Conservation (phyloP, 1,140 invertebrate species). For the Drosophila ficusphila region DNA sequence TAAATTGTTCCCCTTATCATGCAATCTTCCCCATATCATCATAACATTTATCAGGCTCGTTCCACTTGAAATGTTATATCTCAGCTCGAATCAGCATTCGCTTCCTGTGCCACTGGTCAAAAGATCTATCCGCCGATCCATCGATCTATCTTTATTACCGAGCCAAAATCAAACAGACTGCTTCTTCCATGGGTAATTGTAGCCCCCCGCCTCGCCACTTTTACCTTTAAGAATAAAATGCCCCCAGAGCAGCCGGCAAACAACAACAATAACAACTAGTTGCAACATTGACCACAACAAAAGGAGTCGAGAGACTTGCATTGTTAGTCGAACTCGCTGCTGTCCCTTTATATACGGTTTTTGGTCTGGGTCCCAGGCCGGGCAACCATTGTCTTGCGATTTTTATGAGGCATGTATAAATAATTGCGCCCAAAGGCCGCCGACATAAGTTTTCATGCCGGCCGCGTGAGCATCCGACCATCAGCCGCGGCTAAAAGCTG, state of each 20-base stretch:
- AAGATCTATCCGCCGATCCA: constrained; percentile 17
- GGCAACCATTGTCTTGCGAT: constrained; percentile 76
- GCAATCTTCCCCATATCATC: not conserved
- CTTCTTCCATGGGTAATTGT: constrained; percentile 43
- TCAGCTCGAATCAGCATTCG: constrained; percentile 6
- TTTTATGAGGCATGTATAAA: constrained; percentile 83
- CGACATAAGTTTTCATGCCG: constrained; percentile 82
- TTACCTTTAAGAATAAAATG: constrained; percentile 50
- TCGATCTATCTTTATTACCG: constrained; percentile 53
- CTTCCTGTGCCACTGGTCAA: constrained; percentile 22
- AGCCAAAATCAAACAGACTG: constrained; percentile 51
- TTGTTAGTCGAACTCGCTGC: constrained; percentile 46
- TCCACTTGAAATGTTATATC: constrained; percentile 26
- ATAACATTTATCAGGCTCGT: constrained; percentile 15
- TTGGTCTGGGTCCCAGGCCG: constrained; percentile 19
- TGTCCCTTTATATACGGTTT: constrained; percentile 4
- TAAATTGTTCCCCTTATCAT: constrained; percentile 20
- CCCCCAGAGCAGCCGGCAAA: constrained; percentile 37
- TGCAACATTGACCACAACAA: constrained; percentile 54
- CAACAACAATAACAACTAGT: constrained; percentile 37
- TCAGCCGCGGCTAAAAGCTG: constrained; percentile 43
- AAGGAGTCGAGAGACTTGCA: constrained; percentile 49
- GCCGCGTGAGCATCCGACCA: constrained; percentile 66
- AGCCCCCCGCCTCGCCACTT: not conserved
- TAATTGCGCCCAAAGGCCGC: constrained; percentile 82